Evolutionary conservation across 1,140 invertebrate genomes (phyloP), one percentile per base, ranked within the genome.

Genomic region (Drosophila simulans): DNA sequence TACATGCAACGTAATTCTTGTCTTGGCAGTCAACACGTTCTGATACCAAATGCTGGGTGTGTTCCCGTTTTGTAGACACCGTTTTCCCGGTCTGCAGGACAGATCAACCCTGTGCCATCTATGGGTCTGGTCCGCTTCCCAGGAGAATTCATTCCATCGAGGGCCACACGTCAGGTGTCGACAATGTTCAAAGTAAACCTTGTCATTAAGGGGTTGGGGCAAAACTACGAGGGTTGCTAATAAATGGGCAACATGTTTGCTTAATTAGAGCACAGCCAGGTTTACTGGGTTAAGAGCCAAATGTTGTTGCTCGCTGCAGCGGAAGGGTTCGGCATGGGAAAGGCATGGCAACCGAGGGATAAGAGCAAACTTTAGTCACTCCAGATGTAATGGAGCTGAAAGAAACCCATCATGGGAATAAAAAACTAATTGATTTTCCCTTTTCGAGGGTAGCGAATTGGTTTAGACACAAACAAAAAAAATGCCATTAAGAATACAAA

Each of bases 11-110:
- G 51, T 51, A 59, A 74, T 89, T 89, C 86, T 58, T 88, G 46
- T 89, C 86, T 58, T 88, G 46, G 79, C 57, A 77, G 79, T 88
- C 83, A 88, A 83, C 83, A 86, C 83, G 58, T 78, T 70, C 64
- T 17, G 54, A 72, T 48, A 62, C 11, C 31, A 54, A 73, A 42
- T 39, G n/a, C 27, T 2, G 45, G 68, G 59, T 70, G 53, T 58
- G 78, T 81, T 64, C 58, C 53, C 64, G 49, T 52, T 70, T 71
- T 43, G 76, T 43, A 34, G 35, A 15, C 37, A 31, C 25, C 35
- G 45, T 53, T 53, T 58, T 22, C 35, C 39, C 43, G 35, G 43
- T 17, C 55, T 34, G 31, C 62, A 53, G 57, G 13, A 10, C 35
- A 4, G 56, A 37, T 42, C 35, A 34, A 62, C 37, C 39, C 42